Evolutionary conservation across 2,113 vertebrate species (phyloP).

Genomic region (Ammodytes marinus): DNA sequence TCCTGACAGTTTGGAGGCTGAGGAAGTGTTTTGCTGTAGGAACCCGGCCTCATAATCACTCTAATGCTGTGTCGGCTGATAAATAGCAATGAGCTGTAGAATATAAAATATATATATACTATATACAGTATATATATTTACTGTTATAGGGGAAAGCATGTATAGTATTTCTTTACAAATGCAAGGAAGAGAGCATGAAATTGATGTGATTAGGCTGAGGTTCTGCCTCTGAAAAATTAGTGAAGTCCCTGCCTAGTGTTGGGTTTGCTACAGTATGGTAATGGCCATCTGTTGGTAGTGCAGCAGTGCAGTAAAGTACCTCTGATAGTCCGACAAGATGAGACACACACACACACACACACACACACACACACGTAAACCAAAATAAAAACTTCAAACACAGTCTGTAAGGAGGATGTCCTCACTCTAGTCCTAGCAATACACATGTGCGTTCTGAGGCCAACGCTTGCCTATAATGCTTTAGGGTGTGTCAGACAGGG

Average conservation of each 20-base stretch:
- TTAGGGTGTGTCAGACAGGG: constrained; percentile 42
- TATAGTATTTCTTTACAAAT: constrained; percentile 56
- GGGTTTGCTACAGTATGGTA: constrained; percentile 66
- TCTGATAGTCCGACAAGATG: constrained; percentile 74
- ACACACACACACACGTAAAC: not conserved
- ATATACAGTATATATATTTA: constrained; percentile 44
- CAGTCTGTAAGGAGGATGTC: constrained; percentile 32
- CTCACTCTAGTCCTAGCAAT: constrained; percentile 17
- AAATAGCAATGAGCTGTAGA: constrained; percentile 50
- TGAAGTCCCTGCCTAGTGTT: constrained; percentile 49
- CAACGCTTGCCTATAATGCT: constrained; percentile 33
- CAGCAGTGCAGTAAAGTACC: constrained; percentile 78
- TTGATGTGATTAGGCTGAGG: constrained; percentile 45
- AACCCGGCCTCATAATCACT: constrained; percentile 49
- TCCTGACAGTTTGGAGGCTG: constrained; percentile 49
- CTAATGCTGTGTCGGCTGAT: constrained; percentile 44
- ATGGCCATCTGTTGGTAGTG: constrained; percentile 78
- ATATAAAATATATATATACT: too few relatives aligned
- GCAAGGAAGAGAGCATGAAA: constrained; percentile 46
- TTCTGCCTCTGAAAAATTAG: constrained; percentile 47
- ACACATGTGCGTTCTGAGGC: constrained; percentile 29
- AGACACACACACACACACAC: constrained; percentile 28
- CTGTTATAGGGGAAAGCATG: constrained; percentile 51
- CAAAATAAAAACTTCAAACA: constrained; percentile 11
- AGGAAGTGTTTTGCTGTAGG: constrained; percentile 56